Evolutionary conservation across 2,797 vertebrate species (phyloP).

Genomic region (Orientallactaga sibirica): DNA sequence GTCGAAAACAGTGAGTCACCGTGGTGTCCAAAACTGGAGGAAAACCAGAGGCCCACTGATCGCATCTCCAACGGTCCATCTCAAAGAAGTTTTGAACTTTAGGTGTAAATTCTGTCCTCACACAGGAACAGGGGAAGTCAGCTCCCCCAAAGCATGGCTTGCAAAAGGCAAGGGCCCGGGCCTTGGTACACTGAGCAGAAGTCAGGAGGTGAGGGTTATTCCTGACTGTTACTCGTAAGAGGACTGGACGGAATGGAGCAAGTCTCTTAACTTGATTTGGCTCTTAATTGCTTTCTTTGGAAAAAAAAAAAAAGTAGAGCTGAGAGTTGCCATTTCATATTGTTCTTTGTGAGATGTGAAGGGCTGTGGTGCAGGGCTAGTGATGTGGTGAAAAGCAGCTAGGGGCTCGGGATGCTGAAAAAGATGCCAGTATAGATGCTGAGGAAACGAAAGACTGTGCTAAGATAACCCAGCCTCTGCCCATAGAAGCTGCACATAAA

Average conservation of each 20-base stretch:
- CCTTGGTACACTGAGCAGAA: background rate
- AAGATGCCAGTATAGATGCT: background rate
- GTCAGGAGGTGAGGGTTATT: background rate
- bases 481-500: background rate
- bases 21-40: background rate
- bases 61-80: background rate
- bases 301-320: background rate
- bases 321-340: background rate
- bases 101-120: background rate
- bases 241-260: background rate
- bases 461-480: background rate
- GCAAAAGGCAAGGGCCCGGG: background rate
- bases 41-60: background rate
- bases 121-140: background rate
- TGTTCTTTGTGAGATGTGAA: background rate
- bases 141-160: background rate
- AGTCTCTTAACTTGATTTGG: background rate
- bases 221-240: background rate
- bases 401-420: background rate
- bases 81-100: background rate
- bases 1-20: background rate
- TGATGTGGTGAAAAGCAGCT: background rate
- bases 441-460: background rate
- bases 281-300: slow-evolving; percentile 8
- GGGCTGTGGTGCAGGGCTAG: background rate